Conservation (phyloP, 2,113 vertebrate genomes). For the Myiozetetes cayanensis region DNA sequence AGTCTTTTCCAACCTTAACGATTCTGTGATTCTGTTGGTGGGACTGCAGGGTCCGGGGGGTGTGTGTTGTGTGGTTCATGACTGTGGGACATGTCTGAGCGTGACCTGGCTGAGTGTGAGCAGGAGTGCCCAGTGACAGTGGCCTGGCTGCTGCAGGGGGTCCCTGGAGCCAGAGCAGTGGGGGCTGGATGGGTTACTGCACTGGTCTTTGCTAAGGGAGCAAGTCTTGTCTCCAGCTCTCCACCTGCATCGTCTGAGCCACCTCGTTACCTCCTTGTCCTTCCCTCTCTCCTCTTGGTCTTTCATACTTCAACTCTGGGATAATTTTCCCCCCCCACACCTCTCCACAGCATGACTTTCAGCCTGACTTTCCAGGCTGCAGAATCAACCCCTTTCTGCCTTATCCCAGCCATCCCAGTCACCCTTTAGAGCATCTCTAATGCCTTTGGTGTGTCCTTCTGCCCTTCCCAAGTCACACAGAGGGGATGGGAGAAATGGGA, state of each 20-base stretch:
- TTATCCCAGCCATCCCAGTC: neutral
- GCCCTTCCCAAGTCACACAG: neutral
- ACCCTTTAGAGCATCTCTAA: neutral
- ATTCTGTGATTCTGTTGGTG: neutral
- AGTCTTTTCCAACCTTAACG: neutral
- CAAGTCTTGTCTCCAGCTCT: neutral
- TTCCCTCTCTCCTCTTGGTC: neutral
- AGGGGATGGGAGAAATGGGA: neutral
- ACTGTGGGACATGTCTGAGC: neutral
- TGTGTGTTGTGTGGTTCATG: rapidly evolving
- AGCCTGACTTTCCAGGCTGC: neutral
- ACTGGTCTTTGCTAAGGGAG: neutral
- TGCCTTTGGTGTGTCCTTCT: neutral
- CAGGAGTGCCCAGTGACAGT: neutral
- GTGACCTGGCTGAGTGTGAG: neutral
- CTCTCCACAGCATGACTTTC: neutral
- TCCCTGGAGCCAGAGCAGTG: neutral
- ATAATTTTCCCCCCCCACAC: rapidly evolving
- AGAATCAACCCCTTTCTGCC: neutral
- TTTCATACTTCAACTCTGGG: neutral
- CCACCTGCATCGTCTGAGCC: too few relatives aligned
- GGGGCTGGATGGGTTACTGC: neutral
- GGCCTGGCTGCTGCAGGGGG: neutral
- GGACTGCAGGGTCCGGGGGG: neutral
- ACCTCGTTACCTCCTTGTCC: neutral